Conservation (phyloP, 2,888 invertebrate genomes). For the Alloscopus bannaensis region DNA sequence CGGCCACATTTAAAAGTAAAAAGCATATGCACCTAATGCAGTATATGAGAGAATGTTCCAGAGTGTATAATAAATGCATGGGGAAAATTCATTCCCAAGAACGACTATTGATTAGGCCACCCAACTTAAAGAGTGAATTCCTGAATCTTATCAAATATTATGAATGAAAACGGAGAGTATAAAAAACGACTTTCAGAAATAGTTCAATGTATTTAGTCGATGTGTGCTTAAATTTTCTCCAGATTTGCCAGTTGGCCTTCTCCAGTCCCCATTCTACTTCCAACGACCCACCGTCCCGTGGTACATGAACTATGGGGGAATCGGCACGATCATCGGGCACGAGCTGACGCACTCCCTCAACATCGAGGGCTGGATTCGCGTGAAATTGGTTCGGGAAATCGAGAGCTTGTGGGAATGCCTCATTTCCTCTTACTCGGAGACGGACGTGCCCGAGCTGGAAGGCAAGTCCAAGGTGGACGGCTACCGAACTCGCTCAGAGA, state of each 20-base stretch:
- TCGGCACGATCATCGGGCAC: conserved; percentile 65
- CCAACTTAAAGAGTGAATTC: no score
- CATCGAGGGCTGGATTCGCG: conserved; percentile 65
- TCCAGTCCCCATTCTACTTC: conserved; percentile 65
- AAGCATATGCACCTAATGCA: no score
- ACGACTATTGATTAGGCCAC: no score
- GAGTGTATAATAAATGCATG: no score
- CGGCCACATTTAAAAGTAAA: no score
- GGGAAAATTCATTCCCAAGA: no score
- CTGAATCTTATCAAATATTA: no score
- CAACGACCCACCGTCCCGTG: conserved; percentile 47
- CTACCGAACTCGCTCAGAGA: conserved; percentile 63
- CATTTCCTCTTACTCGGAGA: conserved; percentile 57
- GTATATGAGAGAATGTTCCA: no score
- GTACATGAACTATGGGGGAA: conserved; percentile 61
- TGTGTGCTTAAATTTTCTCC: no score
- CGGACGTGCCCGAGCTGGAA: conserved; percentile 64
- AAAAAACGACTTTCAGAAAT: no score
- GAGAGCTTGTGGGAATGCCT: conserved; percentile 62
- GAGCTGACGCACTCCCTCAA: conserved; percentile 65
- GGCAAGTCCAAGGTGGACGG: conserved; percentile 66
- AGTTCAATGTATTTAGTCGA: no score
- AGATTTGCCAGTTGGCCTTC: conserved; percentile 67
- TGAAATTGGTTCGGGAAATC: conserved; percentile 54
- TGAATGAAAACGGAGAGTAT: no score